Evolutionary conservation across 2,888 invertebrate genomes (phyloP).

Genomic region (Tubiluchus corallicola): DNA sequence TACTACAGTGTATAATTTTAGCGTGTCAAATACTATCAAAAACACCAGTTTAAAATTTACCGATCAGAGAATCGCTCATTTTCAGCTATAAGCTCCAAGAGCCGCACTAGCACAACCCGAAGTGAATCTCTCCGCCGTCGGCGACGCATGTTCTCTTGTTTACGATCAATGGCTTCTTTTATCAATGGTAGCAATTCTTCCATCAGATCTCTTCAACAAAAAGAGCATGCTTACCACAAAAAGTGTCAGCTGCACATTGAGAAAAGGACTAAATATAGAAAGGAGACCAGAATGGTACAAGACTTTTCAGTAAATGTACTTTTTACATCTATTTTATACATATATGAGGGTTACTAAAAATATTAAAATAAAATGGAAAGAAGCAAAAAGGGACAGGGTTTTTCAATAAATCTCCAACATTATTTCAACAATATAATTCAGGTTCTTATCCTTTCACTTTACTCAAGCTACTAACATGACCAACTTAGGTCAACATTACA

Average conservation of each 20-base stretch:
- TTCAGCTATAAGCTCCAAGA: slow-evolving; percentile 78
- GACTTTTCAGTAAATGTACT: neutral
- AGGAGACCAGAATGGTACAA: too few relatives aligned
- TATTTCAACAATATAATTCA: slow-evolving; percentile 8
- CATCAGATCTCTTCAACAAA: slow-evolving; percentile 59
- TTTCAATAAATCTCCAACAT: slow-evolving; percentile 7
- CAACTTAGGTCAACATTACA: too few relatives aligned
- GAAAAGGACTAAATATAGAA: too few relatives aligned
- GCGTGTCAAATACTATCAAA: too few relatives aligned
- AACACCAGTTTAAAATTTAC: too few relatives aligned
- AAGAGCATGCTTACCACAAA: too few relatives aligned
- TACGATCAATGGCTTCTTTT: slow-evolving; percentile 86
- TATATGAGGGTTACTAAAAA: neutral
- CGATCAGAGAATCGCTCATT: slow-evolving; percentile 24
- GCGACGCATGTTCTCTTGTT: slow-evolving; percentile 88
- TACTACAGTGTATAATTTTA: too few relatives aligned
- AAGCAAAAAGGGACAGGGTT: slow-evolving; percentile 9
- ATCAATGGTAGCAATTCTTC: slow-evolving; percentile 80
- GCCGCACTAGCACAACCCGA: slow-evolving; percentile 69
- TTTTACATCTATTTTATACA: neutral
- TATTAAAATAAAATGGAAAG: neutral
- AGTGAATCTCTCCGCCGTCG: slow-evolving; percentile 75
- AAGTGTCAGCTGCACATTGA: too few relatives aligned
- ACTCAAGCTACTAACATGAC: too few relatives aligned
- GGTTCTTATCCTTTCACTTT: too few relatives aligned